A percentile compares a stretch with the other conserved stretches of the same genome.
These are phyloP conservation scores for Lumbricus terrestris DNA, from an alignment of 2,888 invertebrate genomes.

Conservation along the genomic window DNA sequence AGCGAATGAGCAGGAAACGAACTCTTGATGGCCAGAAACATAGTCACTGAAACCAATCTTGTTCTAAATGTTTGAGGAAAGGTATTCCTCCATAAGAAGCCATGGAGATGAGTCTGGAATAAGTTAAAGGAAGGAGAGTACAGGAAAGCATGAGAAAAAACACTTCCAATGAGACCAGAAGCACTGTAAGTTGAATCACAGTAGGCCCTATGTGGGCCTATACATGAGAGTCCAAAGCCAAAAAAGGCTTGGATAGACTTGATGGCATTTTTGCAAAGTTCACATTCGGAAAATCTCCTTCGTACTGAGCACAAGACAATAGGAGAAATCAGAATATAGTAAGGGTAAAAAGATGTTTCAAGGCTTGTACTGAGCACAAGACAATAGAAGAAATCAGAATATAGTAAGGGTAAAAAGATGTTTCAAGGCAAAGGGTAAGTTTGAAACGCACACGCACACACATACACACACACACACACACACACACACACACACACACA, in stretches of 20 bases:
- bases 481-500: background rate
- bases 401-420: background rate
- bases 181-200: too few relatives aligned
- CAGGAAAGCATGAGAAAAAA: too few relatives aligned
- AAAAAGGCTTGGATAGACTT: background rate
- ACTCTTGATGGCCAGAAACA: background rate
- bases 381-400: background rate
- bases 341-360: background rate
- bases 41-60: background rate
- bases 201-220: too few relatives aligned
- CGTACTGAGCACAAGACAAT: background rate
- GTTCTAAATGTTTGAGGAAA: background rate
- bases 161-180: too few relatives aligned
- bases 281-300: background rate
- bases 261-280: background rate
- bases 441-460: background rate
- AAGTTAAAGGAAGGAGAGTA: too few relatives aligned
- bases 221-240: background rate
- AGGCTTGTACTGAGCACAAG: background rate
- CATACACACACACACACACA: background rate
- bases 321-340: background rate
- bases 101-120: background rate
- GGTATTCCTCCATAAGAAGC: background rate
- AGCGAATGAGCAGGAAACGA: conserved; percentile 9
- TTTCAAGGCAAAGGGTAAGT: background rate